phyloP scores from a whole-genome alignment of 2,797 vertebrate species.

The Acridotheres tristis region DNA sequence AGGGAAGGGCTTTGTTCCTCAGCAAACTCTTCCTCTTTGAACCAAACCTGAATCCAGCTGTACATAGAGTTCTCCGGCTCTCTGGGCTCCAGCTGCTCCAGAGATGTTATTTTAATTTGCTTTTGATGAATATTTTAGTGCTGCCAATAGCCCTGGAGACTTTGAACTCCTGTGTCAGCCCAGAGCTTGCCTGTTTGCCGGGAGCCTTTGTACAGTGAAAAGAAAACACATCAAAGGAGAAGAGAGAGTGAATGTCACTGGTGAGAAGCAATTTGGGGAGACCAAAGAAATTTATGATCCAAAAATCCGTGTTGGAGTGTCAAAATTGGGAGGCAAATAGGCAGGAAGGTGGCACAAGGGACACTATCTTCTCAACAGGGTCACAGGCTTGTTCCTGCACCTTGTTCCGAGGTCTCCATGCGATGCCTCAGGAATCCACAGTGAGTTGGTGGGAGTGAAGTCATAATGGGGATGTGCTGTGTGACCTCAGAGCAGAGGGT shows the following conservation, averaged over 20 bases:
- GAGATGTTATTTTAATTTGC: background rate
- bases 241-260: accelerated
- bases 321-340: accelerated
- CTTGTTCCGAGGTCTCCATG: background rate
- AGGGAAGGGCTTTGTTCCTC: background rate
- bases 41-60: background rate
- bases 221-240: background rate
- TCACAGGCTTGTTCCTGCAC: background rate
- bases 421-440: background rate
- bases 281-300: background rate
- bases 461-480: background rate
- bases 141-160: background rate
- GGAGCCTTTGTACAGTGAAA: background rate
- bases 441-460: background rate
- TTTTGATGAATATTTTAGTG: constrained; percentile 45
- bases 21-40: background rate
- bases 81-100: background rate
- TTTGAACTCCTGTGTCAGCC: background rate
- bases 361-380: background rate
- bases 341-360: background rate
- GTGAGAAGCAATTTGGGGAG: background rate
- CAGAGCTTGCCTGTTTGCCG: background rate
- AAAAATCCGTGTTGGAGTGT: background rate
- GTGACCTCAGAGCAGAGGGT: background rate
- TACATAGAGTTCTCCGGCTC: background rate